These are phyloP conservation scores for Rhinolophus ferrumequinum DNA, from an alignment of 2,113 vertebrate genomes.

Conservation along the genomic window DNA sequence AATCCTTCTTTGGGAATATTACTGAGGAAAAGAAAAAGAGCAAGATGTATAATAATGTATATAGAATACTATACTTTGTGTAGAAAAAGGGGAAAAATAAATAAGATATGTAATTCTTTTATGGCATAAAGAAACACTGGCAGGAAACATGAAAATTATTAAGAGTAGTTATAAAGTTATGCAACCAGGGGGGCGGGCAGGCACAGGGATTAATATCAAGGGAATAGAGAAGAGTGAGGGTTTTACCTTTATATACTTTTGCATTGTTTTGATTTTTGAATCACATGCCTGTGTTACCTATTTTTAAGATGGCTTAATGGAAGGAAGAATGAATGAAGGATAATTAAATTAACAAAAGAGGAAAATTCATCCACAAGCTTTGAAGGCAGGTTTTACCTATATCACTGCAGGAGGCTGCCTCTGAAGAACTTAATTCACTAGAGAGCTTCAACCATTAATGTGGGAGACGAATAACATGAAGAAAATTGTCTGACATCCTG, in stretches of 20 bases:
- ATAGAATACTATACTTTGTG: background rate
- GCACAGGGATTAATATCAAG: background rate
- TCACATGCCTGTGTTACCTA: background rate
- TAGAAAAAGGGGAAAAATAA: background rate
- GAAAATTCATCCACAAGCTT: background rate
- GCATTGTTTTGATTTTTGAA: background rate
- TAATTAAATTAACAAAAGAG: background rate
- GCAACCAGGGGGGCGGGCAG: background rate
- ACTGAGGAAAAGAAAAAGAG: background rate
- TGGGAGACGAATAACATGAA: background rate
- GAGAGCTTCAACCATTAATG: background rate
- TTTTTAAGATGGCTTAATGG: background rate
- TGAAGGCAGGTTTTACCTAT: background rate
- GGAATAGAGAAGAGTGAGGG: background rate
- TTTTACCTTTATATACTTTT: background rate
- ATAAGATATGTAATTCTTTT: constrained; percentile 3
- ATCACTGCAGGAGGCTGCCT: background rate
- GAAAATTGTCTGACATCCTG: background rate
- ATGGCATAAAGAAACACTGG: background rate
- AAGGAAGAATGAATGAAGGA: background rate
- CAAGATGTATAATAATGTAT: background rate
- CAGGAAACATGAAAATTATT: background rate
- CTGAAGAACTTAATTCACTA: background rate
- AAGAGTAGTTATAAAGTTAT: background rate
- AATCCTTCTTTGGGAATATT: background rate